Base-by-base conservation (phyloP, 1,140 invertebrate species). In the Drosophila persimilis region DNA sequence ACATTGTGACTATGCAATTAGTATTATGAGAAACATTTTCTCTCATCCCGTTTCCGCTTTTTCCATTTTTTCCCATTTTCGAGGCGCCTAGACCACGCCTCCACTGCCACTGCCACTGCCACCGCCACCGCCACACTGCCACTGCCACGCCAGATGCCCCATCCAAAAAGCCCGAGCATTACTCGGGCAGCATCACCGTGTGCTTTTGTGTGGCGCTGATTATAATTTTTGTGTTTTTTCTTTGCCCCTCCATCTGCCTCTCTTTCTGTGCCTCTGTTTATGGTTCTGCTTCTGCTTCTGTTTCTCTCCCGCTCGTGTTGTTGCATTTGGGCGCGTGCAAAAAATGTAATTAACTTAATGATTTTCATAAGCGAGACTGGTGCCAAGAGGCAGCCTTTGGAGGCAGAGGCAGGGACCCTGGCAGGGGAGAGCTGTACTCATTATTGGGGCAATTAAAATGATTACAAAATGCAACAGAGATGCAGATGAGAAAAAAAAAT, bases 1-100 rank as follows among this genome's bases (percentile, higher is more conserved):
- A 90, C 86, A 90, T 90, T 90, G 86, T 90, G 81, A 90, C 86
- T 89, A 90, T 90, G 86, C 86, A 90, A 90, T 90, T 90, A 90
- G 86, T 90, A 90, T 90, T 90, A 90, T 90, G 86, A 90, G 69
- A 90, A 90, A 83, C 73, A 64, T 76, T 88, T 88, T 88, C 83
- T 88, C 83, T 83, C 71, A 83, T 86, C 71, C 77, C 84, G 73
- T 77, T 73, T 69, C 67, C 53, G 50, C 66, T 45, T 55, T 47
- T 51, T 13, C 11, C 5, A 9, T 31, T 31, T 69, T 62, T 17
- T 20, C 51, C 39, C 52, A 44, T 52, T 47, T 67, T 64, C 31
- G 57, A 61, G 51, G 62, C 17, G 20, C 56, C 47, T 50, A 43
- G 31, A 39, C 50, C 47, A 48, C 45, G 60, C 24, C 56, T 9